Percentiles rank a stretch among this genome's conserved stretches.
Evolutionary conservation across 2,888 invertebrate genomes (phyloP).

Genomic region (Epinotia brunnichana): DNA sequence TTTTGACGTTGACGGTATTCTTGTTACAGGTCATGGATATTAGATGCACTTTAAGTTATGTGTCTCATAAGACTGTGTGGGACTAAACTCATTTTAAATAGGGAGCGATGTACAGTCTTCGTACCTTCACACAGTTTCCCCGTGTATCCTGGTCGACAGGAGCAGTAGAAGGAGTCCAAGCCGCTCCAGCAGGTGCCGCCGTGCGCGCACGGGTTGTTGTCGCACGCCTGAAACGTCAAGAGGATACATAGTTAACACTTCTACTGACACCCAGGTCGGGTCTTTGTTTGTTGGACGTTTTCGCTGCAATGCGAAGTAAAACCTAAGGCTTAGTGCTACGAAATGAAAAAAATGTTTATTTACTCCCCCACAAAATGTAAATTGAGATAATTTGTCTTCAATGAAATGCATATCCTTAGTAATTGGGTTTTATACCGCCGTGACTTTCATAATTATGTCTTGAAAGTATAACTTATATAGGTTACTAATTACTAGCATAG

Average conservation of each 20-base stretch:
- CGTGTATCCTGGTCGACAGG: slow-evolving; percentile 90
- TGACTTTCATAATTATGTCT: too few species aligned
- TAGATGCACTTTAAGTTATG: neutral
- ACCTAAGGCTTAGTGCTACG: slow-evolving; percentile 17
- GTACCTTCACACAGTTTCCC: slow-evolving; percentile 91
- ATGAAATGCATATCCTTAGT: too few species aligned
- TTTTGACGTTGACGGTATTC: too few species aligned
- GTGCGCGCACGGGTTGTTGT: slow-evolving; percentile 88
- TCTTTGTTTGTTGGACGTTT: neutral
- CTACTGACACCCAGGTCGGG: neutral
- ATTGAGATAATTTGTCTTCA: too few species aligned
- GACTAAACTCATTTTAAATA: too few species aligned
- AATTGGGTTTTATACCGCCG: too few species aligned
- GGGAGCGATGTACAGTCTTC: neutral
- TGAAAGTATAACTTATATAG: too few species aligned
- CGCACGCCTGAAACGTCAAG: slow-evolving; percentile 84
- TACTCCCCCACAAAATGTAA: too few species aligned
- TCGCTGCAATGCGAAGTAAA: neutral
- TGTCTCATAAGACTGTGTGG: neutral
- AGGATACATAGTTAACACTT: slow-evolving; percentile 35
- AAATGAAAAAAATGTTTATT: neutral
- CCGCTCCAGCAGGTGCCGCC: slow-evolving; percentile 91
- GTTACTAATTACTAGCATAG: too few species aligned
- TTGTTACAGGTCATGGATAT: too few species aligned
- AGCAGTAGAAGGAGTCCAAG: slow-evolving; percentile 90